Evolutionary conservation across 1,140 invertebrate genomes (phyloP), one percentile per base, ranked within the genome.

Genomic region (Drosophila pallidifrons): DNA sequence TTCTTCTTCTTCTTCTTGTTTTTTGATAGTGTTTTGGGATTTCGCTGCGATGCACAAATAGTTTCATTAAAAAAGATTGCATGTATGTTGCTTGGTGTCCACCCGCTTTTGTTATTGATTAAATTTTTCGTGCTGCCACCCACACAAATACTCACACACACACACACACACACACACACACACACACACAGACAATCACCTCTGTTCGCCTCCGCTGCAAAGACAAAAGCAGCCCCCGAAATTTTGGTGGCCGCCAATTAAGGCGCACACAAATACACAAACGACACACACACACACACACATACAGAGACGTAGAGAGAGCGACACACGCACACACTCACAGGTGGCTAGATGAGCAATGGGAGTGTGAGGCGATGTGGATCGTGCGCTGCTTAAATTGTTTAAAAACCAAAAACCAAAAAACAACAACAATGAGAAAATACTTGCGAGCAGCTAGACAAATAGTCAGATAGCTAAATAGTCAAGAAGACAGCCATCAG

Each of bases 31-130:
- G n/a, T 11, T 38, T 49, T 49, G 45, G 3, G 20, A 15, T 16
- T 61, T 43, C 5, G 5, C 15, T 52, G 35, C 16, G 7, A n/a
- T 38, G 58, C 32, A 32, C 60, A 63, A 65, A 73, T 67, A 59
- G 54, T 73, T 67, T 73, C 54, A 73, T 66, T 66, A 58, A 67
- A 67, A 67, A 67, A 67, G 45, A 59, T 73, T 68, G 64, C 55
- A 59, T 38, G 72, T 59, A 64, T 75, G 35, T 58, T 58, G 35
- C 25, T 46, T 58, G 20, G 0, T 49, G 13, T 15, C 46, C 46
- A 15, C 25, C 20, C 46, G 59, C 28, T 64, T 59, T 76, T 76
- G 52, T 65, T 76, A 76, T 76, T 76, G 73, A 76, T 76, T 76
- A 38, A 51, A 65, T 52, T 47, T 69, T 38, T 57, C 35, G 54